Evolutionary conservation across 2,888 invertebrate genomes (phyloP).

Genomic region (Clunio marinus): DNA sequence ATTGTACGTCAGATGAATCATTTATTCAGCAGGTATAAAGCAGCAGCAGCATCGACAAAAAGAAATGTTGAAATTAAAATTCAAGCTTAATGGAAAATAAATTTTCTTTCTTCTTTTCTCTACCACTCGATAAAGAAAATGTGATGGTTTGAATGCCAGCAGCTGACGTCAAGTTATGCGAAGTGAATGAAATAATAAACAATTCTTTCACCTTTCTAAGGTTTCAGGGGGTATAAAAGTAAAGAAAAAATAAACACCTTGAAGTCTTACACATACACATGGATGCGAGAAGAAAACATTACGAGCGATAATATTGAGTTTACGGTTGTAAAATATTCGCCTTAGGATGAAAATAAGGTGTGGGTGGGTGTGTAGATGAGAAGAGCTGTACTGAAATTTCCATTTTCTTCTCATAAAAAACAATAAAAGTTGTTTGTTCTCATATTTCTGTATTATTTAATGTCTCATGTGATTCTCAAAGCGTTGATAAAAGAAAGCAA

Average conservation of each 20-base stretch:
- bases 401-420: conserved; percentile 10
- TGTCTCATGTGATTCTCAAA: not conserved
- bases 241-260: too few relatives aligned
- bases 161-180: too few relatives aligned
- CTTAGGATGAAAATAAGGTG: not conserved
- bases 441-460: conserved; percentile 18
- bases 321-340: conserved; percentile 8
- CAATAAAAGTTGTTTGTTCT: not conserved
- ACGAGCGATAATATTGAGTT: conserved; percentile 18
- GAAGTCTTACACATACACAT: not conserved
- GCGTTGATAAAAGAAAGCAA: not conserved
- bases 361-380: not conserved
- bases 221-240: not conserved
- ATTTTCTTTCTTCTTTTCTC: too few relatives aligned
- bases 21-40: too few relatives aligned
- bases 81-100: too few relatives aligned
- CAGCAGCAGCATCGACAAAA: too few relatives aligned
- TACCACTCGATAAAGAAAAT: too few relatives aligned
- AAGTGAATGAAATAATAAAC: conserved; percentile 8
- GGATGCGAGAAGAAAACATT: not conserved
- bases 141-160: too few relatives aligned
- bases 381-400: not conserved
- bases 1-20: too few relatives aligned
- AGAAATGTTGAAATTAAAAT: too few relatives aligned
- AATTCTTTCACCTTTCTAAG: not conserved